Conservation (phyloP, 53 echinoderm and acorn worm species). For the Paracentrotus lividus region DNA sequence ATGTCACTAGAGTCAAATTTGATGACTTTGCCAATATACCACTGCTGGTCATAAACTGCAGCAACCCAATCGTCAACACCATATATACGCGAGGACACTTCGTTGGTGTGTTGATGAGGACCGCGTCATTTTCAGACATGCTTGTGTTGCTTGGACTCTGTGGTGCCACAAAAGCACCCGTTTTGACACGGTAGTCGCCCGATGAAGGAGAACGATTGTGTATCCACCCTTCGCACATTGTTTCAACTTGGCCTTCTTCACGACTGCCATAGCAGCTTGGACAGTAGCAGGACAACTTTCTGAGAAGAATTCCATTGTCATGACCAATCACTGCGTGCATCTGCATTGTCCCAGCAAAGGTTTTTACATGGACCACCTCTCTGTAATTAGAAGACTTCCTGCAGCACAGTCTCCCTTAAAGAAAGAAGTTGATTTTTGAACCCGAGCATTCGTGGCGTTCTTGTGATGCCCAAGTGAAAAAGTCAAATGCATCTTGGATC, state of each 20-base stretch:
- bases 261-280: conserved; percentile 30
- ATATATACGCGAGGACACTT: background rate
- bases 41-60: conserved; percentile 52
- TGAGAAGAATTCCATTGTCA: conserved; percentile 57
- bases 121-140: background rate
- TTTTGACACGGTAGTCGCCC: background rate
- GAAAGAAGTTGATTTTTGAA: conserved; percentile 68
- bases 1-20: conserved; percentile 14
- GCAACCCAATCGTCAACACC: conserved; percentile 59
- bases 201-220: background rate
- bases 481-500: conserved; percentile 74
- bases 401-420: conserved; percentile 71
- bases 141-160: conserved; percentile 6
- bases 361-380: conserved; percentile 68
- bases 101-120: background rate
- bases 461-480: conserved; percentile 71
- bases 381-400: conserved; percentile 22
- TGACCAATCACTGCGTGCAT: conserved; percentile 64
- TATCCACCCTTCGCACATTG: conserved; percentile 69
- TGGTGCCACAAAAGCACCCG: background rate
- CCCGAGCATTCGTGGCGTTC: background rate
- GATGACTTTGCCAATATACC: conserved; percentile 50
- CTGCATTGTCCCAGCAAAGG: conserved; percentile 68
- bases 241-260: conserved; percentile 24
- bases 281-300: conserved; percentile 72